A percentile compares a stretch with the other conserved stretches of the same genome.
These are phyloP conservation scores for Pseudopleuronectes americanus DNA, from an alignment of 2,797 vertebrate species.

Conservation along the genomic window DNA sequence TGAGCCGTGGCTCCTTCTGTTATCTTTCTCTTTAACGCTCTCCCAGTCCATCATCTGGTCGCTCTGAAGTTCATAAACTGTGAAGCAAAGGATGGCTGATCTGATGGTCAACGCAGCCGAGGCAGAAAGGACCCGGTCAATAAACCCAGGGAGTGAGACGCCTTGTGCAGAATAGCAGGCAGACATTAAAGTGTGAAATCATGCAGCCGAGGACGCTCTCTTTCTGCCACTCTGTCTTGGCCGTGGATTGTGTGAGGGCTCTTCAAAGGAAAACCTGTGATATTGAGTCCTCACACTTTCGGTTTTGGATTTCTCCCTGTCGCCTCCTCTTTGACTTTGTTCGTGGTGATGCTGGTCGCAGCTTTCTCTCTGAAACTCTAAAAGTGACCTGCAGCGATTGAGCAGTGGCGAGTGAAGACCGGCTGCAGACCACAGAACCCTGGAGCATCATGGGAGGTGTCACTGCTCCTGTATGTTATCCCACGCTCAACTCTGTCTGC, in stretches of 20 bases:
- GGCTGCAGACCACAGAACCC: no score
- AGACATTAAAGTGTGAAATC: constrained; percentile 58
- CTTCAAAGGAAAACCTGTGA: constrained; percentile 20
- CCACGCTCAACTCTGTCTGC: no score
- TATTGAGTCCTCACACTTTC: constrained; percentile 21
- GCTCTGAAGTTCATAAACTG: constrained; percentile 74
- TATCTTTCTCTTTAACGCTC: constrained; percentile 51
- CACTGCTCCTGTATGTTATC: no score
- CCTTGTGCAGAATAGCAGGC: constrained; percentile 39
- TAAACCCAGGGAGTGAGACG: constrained; percentile 66
- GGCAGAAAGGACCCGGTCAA: constrained; percentile 63
- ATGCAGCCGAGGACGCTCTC: constrained; percentile 39
- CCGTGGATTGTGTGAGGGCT: constrained; percentile 13
- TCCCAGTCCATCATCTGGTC: constrained; percentile 65
- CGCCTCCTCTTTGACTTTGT: constrained; percentile 16
- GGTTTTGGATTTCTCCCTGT: constrained; percentile 4
- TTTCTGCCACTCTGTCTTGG: constrained; percentile 26
- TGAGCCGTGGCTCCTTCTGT: constrained; percentile 39
- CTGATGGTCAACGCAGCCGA: constrained; percentile 73
- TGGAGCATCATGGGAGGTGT: not conserved
- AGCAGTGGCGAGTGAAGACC: no score
- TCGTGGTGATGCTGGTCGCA: not conserved
- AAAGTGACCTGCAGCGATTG: no score
- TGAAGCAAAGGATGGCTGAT: constrained; percentile 72
- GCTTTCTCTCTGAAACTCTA: no score